A percentile compares a stretch with the other conserved stretches of the same genome.
Evolutionary conservation across 2,888 invertebrate genomes (phyloP).

Genomic region (Gastracanthus pulcherrimus): DNA sequence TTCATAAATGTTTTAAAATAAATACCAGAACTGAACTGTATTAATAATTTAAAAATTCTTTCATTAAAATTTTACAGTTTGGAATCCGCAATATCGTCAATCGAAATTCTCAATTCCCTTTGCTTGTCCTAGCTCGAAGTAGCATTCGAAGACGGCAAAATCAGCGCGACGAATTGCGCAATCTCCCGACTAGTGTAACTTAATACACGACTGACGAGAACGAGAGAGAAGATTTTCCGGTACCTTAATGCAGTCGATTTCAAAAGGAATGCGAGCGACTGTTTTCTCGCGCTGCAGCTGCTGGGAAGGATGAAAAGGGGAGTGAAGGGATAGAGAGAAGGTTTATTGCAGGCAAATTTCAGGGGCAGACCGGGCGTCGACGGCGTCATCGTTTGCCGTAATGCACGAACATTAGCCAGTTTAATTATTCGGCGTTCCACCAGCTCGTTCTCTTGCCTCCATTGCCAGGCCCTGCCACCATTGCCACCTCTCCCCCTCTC

Average conservation of each 20-base stretch:
- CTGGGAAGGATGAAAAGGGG: neutral
- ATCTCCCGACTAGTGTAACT: neutral
- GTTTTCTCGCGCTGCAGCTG: conserved; percentile 15
- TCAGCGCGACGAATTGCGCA: neutral
- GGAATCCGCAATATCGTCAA: no score
- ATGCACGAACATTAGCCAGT: conserved; percentile 39
- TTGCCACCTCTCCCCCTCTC: neutral
- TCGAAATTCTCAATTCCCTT: neutral
- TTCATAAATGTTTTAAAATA: no score
- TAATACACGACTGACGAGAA: neutral
- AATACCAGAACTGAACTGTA: no score
- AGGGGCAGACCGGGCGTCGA: neutral
- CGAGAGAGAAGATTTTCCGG: no score
- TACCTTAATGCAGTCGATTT: conserved; percentile 10
- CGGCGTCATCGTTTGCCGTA: conserved; percentile 40
- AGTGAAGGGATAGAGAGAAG: neutral
- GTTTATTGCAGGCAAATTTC: conserved; percentile 34
- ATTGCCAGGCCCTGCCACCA: neutral
- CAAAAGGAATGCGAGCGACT: conserved; percentile 23
- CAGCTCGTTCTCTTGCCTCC: neutral
- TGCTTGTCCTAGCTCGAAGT: neutral
- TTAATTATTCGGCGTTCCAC: conserved; percentile 41
- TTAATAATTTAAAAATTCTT: no score
- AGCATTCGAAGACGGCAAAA: neutral
- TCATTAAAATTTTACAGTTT: no score